phyloP scores from a whole-genome alignment of 1,140 invertebrate species.

The Yoshiicerus persimilis region DNA sequence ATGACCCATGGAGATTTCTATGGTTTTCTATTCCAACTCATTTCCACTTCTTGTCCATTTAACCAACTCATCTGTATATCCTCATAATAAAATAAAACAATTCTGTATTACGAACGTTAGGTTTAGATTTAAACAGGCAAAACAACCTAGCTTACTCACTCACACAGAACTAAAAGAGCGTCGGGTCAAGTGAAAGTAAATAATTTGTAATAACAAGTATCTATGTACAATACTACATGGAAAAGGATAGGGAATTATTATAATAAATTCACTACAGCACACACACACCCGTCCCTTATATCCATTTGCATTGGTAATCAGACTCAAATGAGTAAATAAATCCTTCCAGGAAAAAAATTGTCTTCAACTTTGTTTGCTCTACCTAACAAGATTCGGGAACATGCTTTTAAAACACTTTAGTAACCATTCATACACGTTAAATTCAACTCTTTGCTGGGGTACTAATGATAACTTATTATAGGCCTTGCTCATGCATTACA shows the following conservation, averaged over 20 bases:
- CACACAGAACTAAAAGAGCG: background rate
- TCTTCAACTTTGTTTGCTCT: constrained; percentile 27
- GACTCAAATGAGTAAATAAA: constrained; percentile 36
- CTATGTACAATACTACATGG: background rate
- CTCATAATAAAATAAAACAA: background rate
- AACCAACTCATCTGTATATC: background rate
- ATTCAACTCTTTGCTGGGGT: background rate
- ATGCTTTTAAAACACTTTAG: background rate
- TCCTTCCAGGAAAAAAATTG: constrained; percentile 12
- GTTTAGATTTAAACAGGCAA: background rate
- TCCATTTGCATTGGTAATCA: constrained; percentile 39
- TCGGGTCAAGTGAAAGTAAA: constrained; percentile 20
- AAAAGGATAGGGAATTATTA: constrained; percentile 15
- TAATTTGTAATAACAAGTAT: constrained; percentile 14
- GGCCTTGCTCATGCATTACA: background rate
- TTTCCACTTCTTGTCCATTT: background rate
- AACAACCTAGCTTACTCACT: background rate
- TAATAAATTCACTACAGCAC: constrained; percentile 23
- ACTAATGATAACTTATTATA: background rate
- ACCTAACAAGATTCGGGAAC: background rate
- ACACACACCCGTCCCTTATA: constrained; percentile 1
- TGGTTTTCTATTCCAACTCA: background rate
- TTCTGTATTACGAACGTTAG: background rate
- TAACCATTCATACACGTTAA: background rate
- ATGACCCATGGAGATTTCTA: constrained; percentile 13